phyloP scores from a whole-genome alignment of 2,888 invertebrate genomes.

The Caenorhabditis zanzibari region DNA sequence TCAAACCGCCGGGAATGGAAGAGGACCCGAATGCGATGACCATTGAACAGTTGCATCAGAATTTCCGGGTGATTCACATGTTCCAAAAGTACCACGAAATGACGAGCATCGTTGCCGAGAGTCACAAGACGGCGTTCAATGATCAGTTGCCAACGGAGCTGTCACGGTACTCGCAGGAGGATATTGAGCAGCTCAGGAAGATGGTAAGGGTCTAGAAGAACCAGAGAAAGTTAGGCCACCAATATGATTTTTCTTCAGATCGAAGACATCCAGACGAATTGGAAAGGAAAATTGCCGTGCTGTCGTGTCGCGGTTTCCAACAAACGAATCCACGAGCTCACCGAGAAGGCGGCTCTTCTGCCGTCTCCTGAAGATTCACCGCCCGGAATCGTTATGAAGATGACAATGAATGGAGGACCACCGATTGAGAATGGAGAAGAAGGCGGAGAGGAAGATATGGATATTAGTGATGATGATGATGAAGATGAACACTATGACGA shows the following conservation, averaged over 20 bases:
- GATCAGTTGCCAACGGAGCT: constrained; percentile 24
- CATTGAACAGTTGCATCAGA: neutral
- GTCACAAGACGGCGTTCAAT: neutral
- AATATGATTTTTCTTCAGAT: neutral
- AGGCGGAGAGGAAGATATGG: too few species aligned
- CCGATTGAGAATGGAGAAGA: too few species aligned
- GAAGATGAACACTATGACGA: too few species aligned
- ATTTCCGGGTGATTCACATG: constrained; percentile 21
- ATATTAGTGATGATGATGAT: too few species aligned
- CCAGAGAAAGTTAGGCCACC: too few species aligned
- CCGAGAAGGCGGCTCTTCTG: too few species aligned
- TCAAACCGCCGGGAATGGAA: neutral
- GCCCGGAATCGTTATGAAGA: too few species aligned
- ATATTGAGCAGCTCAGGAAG: neutral
- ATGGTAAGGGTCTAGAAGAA: constrained; percentile 1
- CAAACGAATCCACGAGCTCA: too few species aligned
- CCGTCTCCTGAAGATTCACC: too few species aligned
- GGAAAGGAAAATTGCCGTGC: too few species aligned
- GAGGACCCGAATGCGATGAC: neutral
- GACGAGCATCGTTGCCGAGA: neutral
- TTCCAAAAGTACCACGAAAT: constrained; percentile 4
- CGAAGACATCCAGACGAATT: neutral
- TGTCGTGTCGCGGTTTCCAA: too few species aligned
- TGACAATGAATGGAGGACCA: too few species aligned
- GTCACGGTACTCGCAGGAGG: constrained; percentile 37